phyloP scores from a whole-genome alignment of 1,140 invertebrate genomes.

The Solenopsis invicta region DNA sequence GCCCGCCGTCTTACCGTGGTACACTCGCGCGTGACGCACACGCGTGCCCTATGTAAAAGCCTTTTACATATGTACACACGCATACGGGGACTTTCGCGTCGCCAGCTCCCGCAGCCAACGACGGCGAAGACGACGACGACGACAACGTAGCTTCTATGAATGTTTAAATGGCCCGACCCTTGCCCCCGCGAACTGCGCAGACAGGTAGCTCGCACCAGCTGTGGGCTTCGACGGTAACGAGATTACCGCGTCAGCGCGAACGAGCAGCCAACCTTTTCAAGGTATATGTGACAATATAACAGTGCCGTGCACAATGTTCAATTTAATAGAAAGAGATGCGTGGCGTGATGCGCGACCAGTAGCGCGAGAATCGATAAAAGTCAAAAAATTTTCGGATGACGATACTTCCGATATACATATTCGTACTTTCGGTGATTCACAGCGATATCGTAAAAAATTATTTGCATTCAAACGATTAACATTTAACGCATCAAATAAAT shows the following conservation, averaged over 20 bases:
- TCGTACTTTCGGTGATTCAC: background rate
- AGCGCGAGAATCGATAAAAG: constrained; percentile 45
- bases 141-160: constrained; percentile 69
- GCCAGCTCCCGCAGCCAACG: constrained; percentile 23
- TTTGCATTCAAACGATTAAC: background rate
- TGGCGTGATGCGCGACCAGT: background rate
- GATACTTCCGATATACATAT: background rate
- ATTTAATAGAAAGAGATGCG: constrained; percentile 57
- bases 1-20: constrained; percentile 52
- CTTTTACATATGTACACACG: constrained; percentile 37
- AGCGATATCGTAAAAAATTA: background rate
- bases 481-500: background rate
- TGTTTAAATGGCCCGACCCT: constrained; percentile 74
- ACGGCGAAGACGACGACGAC: constrained; percentile 11
- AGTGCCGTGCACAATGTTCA: constrained; percentile 25
- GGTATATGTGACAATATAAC: constrained; percentile 62
- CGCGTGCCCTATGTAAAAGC: constrained; percentile 13
- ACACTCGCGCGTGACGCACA: constrained; percentile 25
- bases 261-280: constrained; percentile 66
- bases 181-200: constrained; percentile 42
- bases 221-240: constrained; percentile 70
- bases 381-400: constrained; percentile 1
- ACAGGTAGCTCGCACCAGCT: constrained; percentile 68
- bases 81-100: constrained; percentile 53
- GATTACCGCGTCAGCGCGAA: constrained; percentile 73